Conservation (phyloP, 2,888 invertebrate species). For the Mellilla xanthometata region DNA sequence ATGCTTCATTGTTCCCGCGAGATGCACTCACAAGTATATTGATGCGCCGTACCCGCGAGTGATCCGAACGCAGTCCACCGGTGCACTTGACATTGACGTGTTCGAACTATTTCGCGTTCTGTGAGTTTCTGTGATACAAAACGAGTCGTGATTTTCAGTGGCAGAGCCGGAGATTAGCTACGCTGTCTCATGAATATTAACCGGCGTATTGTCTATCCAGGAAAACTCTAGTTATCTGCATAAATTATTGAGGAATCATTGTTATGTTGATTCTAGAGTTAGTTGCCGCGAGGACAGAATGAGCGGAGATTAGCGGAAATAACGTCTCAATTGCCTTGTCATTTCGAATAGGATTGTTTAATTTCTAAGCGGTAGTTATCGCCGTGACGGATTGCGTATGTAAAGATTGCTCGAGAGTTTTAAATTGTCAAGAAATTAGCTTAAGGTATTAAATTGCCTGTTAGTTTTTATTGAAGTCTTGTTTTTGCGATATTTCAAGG, state of each 20-base stretch:
- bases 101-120: conserved; percentile 30
- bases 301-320: conserved; percentile 63
- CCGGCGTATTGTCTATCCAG: conserved; percentile 50
- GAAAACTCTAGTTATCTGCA: conserved; percentile 62
- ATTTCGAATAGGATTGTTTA: conserved; percentile 48
- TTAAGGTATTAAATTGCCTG: conserved; percentile 7
- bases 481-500: conserved; percentile 29
- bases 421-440: conserved; percentile 11
- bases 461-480: conserved; percentile 21
- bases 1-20: conserved; percentile 46
- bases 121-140: conserved; percentile 38
- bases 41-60: conserved; percentile 43
- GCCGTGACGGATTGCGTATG: conserved; percentile 40
- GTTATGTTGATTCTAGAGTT: conserved; percentile 68
- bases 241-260: conserved; percentile 64
- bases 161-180: conserved; percentile 53
- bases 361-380: conserved; percentile 34
- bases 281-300: conserved; percentile 54
- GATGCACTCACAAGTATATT: conserved; percentile 63
- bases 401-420: conserved; percentile 15
- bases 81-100: conserved; percentile 63
- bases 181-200: conserved; percentile 61
- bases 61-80: conserved; percentile 44
- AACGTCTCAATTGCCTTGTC: conserved; percentile 59
- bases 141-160: conserved; percentile 55